Evolutionary conservation across 2,113 vertebrate species (phyloP).

Genomic region (Proterorhinus semilunaris): DNA sequence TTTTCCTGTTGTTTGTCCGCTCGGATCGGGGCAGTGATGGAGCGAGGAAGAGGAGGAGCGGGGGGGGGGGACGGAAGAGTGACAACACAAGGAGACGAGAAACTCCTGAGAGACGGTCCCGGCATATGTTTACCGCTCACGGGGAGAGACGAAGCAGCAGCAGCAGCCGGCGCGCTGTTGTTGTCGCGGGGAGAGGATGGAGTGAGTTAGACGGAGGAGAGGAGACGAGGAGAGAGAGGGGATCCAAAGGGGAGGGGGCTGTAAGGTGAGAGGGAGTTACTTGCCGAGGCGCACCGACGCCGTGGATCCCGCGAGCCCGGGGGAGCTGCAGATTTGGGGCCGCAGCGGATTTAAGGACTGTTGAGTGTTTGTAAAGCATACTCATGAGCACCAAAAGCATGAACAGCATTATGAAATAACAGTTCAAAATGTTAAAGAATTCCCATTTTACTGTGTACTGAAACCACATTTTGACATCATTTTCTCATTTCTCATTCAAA

Average conservation of each 20-base stretch:
- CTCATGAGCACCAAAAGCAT: no score
- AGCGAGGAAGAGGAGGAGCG: conserved; percentile 12
- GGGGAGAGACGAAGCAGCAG: conserved; percentile 44
- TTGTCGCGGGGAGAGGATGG: conserved; percentile 48
- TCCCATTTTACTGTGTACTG: no score
- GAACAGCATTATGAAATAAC: no score
- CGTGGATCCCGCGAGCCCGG: no score
- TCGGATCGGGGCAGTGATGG: neutral
- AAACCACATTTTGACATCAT: no score
- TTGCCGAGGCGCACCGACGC: conserved; percentile 8
- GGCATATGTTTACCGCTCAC: conserved; percentile 44
- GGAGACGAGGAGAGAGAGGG: conserved; percentile 16
- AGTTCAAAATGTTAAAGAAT: no score
- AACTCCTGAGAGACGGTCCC: conserved; percentile 17
- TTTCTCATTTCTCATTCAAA: no score
- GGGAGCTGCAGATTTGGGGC: no score
- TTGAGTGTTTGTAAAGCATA: no score
- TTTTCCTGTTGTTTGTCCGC: conserved; percentile 84
- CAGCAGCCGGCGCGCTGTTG: conserved; percentile 55
- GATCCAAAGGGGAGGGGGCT: conserved; percentile 43
- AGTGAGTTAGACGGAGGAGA: conserved; percentile 49
- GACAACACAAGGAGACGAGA: conserved; percentile 22
- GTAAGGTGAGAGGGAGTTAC: conserved; percentile 58
- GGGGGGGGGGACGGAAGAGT: conserved; percentile 12
- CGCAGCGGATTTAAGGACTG: no score